A percentile compares a stretch with the other conserved stretches of the same genome.
These are phyloP conservation scores for Drosophila melanica DNA, from an alignment of 1,140 invertebrate species.

Conservation along the genomic window DNA sequence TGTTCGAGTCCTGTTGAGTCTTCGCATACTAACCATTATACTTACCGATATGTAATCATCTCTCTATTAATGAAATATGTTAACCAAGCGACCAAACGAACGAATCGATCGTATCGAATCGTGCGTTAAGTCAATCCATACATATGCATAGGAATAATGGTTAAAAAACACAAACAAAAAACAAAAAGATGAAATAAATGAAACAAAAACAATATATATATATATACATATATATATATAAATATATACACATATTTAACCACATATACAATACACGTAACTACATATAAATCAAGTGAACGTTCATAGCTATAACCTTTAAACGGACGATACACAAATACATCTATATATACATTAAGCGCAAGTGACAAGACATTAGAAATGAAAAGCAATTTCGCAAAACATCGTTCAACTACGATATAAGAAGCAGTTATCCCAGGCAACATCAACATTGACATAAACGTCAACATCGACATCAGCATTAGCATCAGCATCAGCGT, in stretches of 20 bases:
- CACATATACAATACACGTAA: conserved; percentile 6
- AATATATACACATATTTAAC: conserved; percentile 17
- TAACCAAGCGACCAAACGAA: conserved; percentile 44
- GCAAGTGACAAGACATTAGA: conserved; percentile 47
- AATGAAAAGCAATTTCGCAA: conserved; percentile 73
- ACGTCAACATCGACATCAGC: background rate
- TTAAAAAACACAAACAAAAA: conserved; percentile 41
- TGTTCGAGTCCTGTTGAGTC: conserved; percentile 25
- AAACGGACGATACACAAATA: conserved; percentile 43
- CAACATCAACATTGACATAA: background rate
- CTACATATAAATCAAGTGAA: conserved; percentile 4
- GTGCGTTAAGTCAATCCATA: conserved; percentile 63
- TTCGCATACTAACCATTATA: conserved; percentile 28
- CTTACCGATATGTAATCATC: conserved; percentile 39
- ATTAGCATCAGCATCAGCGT: too few species aligned
- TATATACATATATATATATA: conserved; percentile 28
- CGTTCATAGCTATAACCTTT: conserved; percentile 47
- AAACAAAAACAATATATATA: conserved; percentile 35
- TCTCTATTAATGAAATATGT: conserved; percentile 23
- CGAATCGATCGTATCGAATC: conserved; percentile 22
- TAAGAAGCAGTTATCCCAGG: conserved; percentile 28
- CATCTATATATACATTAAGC: conserved; percentile 33
- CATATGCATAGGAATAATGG: conserved; percentile 71
- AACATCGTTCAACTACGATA: conserved; percentile 45
- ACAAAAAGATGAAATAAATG: conserved; percentile 14